Evolutionary conservation across 1,140 invertebrate genomes (phyloP).

Genomic region (Luehdorfia chinensis): DNA sequence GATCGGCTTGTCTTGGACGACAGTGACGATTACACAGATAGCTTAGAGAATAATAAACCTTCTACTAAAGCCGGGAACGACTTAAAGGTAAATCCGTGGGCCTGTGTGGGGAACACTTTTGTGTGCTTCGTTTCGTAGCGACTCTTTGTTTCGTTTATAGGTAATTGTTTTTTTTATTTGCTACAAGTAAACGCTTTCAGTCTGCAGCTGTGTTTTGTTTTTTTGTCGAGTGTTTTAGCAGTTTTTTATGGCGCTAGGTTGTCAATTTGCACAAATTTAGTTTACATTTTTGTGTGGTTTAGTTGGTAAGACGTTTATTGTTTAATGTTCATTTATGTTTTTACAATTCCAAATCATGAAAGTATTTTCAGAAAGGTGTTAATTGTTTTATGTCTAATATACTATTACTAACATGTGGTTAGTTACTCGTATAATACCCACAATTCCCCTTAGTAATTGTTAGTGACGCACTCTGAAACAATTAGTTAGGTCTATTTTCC

Average conservation of each 20-base stretch:
- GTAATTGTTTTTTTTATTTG: slow-evolving; percentile 31
- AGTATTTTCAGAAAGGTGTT: too few species aligned
- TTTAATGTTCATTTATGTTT: too few species aligned
- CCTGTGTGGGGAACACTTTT: slow-evolving; percentile 36
- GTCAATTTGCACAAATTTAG: neutral
- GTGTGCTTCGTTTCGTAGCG: slow-evolving; percentile 50
- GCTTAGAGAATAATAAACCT: slow-evolving; percentile 80
- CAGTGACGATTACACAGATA: slow-evolving; percentile 86
- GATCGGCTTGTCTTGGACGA: slow-evolving; percentile 83
- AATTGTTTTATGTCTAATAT: too few species aligned
- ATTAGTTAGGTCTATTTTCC: too few species aligned
- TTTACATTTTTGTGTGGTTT: neutral
- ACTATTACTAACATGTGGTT: too few species aligned
- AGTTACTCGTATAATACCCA: too few species aligned
- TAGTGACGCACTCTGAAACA: too few species aligned
- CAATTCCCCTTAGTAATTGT: too few species aligned
- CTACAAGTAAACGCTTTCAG: slow-evolving; percentile 32
- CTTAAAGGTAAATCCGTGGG: slow-evolving; percentile 60
- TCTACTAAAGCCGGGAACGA: slow-evolving; percentile 53
- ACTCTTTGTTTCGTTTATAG: slow-evolving; percentile 27
- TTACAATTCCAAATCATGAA: too few species aligned
- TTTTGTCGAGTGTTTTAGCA: slow-evolving; percentile 20
- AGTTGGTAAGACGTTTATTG: too few species aligned
- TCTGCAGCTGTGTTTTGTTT: slow-evolving; percentile 22
- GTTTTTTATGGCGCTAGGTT: slow-evolving; percentile 3